Evolutionary conservation across 2,797 vertebrate genomes (phyloP).

Genomic region (Paratrypauchen microcephalus): DNA sequence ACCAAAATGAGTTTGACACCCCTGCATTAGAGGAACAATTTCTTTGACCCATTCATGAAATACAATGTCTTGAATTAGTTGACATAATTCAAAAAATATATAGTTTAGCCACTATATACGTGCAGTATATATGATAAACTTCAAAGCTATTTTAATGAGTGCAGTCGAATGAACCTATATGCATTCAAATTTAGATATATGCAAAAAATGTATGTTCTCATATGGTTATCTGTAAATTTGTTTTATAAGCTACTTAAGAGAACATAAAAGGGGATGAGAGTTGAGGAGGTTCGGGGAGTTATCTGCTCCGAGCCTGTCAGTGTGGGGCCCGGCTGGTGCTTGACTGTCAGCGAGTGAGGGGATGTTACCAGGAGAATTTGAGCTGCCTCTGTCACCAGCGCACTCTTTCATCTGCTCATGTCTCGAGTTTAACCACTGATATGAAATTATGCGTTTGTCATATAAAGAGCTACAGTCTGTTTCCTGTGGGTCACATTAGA

Average conservation of each 20-base stretch:
- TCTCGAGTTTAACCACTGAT: slow-evolving; percentile 49
- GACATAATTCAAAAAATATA: neutral
- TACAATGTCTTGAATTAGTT: neutral
- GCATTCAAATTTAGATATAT: slow-evolving; percentile 21
- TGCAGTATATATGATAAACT: neutral
- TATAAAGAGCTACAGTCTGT: slow-evolving; percentile 57
- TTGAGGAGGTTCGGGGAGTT: slow-evolving; percentile 42
- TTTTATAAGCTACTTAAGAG: slow-evolving; percentile 20
- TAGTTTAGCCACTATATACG: neutral
- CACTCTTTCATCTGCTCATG: slow-evolving; percentile 63
- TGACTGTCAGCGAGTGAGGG: slow-evolving; percentile 41
- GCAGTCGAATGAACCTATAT: slow-evolving; percentile 7
- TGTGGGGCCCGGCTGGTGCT: slow-evolving; percentile 26
- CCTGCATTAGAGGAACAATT: no score
- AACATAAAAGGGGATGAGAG: slow-evolving; percentile 28
- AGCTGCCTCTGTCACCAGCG: slow-evolving; percentile 33
- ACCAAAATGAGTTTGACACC: no score
- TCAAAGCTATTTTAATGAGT: slow-evolving; percentile 4
- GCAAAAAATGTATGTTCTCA: slow-evolving; percentile 5
- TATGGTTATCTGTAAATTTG: slow-evolving; percentile 5
- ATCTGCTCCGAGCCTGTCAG: slow-evolving; percentile 42
- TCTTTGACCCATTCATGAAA: neutral
- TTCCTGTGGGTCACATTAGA: slow-evolving; percentile 71
- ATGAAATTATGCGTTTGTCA: slow-evolving; percentile 66
- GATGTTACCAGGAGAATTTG: slow-evolving; percentile 38